Conservation (phyloP, 2,888 invertebrate genomes). For the Pyrrhosoma nymphula region DNA sequence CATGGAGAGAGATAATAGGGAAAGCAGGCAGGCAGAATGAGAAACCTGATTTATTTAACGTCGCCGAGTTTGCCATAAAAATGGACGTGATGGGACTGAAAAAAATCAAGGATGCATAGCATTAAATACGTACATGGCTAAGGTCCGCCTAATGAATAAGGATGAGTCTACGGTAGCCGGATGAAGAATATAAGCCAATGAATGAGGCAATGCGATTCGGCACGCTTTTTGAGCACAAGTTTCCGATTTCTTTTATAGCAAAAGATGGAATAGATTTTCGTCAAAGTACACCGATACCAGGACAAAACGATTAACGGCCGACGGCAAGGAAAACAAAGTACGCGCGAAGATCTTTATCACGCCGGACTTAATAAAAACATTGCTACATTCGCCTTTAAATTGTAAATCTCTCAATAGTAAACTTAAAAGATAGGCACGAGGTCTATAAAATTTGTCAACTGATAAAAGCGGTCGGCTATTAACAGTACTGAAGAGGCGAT, state of each 20-base stretch:
- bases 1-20: not conserved
- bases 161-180: not conserved
- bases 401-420: not conserved
- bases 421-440: not conserved
- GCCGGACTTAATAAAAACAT: not conserved
- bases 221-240: not conserved
- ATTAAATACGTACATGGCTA: not conserved
- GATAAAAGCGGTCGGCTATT: not conserved
- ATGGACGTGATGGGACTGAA: slow-evolving; percentile 2
- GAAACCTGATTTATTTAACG: not conserved
- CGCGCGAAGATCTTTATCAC: not conserved
- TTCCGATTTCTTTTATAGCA: not conserved
- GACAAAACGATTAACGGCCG: not conserved
- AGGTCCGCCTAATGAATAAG: not conserved
- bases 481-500: not conserved
- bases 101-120: not conserved
- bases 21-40: not conserved
- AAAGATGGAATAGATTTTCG: not conserved
- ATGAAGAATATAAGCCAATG: not conserved
- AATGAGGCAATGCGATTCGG: not conserved
- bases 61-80: not conserved
- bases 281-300: not conserved
- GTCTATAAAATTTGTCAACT: slow-evolving; percentile 5
- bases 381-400: not conserved
- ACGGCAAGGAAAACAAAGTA: not conserved